Conservation (phyloP, 2,113 vertebrate genomes). For the Sarotherodon lohbergeri region DNA sequence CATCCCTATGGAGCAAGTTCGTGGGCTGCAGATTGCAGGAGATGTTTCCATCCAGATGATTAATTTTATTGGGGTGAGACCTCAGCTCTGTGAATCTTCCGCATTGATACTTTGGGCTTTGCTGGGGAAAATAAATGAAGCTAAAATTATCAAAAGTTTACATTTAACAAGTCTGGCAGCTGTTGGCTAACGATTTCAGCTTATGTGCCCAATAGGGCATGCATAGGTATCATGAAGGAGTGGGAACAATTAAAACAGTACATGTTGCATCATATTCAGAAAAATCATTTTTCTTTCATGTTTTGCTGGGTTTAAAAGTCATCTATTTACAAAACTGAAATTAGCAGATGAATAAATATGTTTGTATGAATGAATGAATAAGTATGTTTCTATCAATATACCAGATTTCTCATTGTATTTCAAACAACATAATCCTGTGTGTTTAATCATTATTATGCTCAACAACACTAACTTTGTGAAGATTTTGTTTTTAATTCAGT, state of each 20-base stretch:
- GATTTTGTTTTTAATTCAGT: not conserved
- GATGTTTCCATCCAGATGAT: conserved; percentile 76
- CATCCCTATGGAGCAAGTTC: conserved; percentile 70
- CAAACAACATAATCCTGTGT: not conserved
- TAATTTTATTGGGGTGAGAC: conserved; percentile 74
- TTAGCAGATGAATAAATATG: not conserved
- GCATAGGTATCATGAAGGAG: not conserved
- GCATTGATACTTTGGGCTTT: not conserved
- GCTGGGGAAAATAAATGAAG: not conserved
- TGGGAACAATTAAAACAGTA: not conserved
- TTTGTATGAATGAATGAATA: not conserved
- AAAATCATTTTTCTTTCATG: not conserved
- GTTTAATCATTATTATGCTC: not conserved
- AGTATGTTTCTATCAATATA: not conserved
- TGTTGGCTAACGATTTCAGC: no score
- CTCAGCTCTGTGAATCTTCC: not conserved
- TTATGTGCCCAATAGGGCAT: not conserved
- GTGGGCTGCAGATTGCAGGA: conserved; percentile 68
- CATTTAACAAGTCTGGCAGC: not conserved
- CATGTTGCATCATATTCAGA: not conserved
- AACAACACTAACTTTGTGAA: not conserved
- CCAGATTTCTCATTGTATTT: not conserved
- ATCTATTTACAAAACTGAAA: not conserved
- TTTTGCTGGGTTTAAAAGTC: not conserved
- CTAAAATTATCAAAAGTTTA: fast-evolving